A percentile compares a stretch with the other conserved stretches of the same genome.
These are phyloP conservation scores for Drosophila persimilis DNA, from an alignment of 1,140 invertebrate species.

Conservation along the genomic window DNA sequence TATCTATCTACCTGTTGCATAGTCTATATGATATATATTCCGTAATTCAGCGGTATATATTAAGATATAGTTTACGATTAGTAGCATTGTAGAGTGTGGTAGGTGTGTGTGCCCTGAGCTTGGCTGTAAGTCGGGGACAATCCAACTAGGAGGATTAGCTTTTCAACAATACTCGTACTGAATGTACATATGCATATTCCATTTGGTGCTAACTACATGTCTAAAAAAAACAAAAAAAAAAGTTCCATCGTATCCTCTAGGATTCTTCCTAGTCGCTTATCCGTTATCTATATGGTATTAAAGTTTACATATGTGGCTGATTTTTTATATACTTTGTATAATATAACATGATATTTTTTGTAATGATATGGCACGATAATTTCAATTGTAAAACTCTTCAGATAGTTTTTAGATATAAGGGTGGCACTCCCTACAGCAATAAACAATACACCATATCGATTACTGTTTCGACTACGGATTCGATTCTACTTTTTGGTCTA, in stretches of 20 bases:
- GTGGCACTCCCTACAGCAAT: background rate
- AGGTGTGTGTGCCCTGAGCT: slow-evolving; percentile 40
- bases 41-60: background rate
- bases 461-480: background rate
- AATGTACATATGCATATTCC: slow-evolving; percentile 1
- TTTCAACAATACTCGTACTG: slow-evolving; percentile 27
- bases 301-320: slow-evolving; percentile 17
- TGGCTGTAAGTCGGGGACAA: slow-evolving; percentile 41
- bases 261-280: slow-evolving; percentile 22
- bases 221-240: slow-evolving; percentile 37
- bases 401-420: background rate
- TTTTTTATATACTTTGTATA: slow-evolving; percentile 46
- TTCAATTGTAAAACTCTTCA: slow-evolving; percentile 36
- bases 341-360: slow-evolving; percentile 73
- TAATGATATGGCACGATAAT: slow-evolving; percentile 79
- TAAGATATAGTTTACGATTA: no score
- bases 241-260: slow-evolving; percentile 12
- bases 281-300: slow-evolving; percentile 1
- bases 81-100: slow-evolving; percentile 13
- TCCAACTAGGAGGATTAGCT: slow-evolving; percentile 34
- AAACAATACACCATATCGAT: slow-evolving; percentile 9
- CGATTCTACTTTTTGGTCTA: background rate
- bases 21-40: slow-evolving; percentile 5
- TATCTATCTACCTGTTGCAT: slow-evolving; percentile 5
- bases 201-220: slow-evolving; percentile 45